Base-by-base conservation (phyloP, 2,113 vertebrate species). In the Anseranas semipalmata region DNA sequence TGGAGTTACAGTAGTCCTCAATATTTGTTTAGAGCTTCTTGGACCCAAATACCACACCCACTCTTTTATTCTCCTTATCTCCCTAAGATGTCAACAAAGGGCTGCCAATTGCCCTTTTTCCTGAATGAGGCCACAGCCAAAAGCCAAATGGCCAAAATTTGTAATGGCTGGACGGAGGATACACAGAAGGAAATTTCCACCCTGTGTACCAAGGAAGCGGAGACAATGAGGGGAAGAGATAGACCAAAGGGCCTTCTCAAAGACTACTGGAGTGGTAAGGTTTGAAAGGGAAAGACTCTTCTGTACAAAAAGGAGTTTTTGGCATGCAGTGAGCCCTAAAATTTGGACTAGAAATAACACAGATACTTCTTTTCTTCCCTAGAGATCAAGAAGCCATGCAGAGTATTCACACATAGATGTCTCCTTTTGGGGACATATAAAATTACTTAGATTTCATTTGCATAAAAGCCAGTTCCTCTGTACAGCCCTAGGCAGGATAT, bases 361-460 rank as follows among this genome's bases (percentile, higher is more conserved):
- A 39, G 7, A 10, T 72, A 82, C 74, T 74, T 68, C 8, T 81
- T 87, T 50, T 71, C 20, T 5, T 46, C 25, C 43, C 72, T 87
- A 56, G 56, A 85, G 58, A 82, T 52, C 37, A 72, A 78, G 67
- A 79, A 71, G n/a, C 25, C 46, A 18, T 13, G 58, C 33, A 72
- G 72, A 93, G 56, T 33, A 53, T 66, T 66, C 6, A 75, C 27
- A 35, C 4, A 30, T 11, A 76, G 22, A 32, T 16, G 65, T 65
- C 25, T 60, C 5, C 3, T 79, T 91, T 85, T 62, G 60, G 62
- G 72, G 67, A 89, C 17, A 4, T 45, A 48, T 56, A 76, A 91
- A 48, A 87, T 85, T 83, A 87, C 30, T 83, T 46, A 71, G 37
- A 43, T 11, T 75, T 92, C 46, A 78, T 90, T 85, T 92, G 18